Conservation (phyloP, 2,888 invertebrate species). For the Synergus japonicus region DNA sequence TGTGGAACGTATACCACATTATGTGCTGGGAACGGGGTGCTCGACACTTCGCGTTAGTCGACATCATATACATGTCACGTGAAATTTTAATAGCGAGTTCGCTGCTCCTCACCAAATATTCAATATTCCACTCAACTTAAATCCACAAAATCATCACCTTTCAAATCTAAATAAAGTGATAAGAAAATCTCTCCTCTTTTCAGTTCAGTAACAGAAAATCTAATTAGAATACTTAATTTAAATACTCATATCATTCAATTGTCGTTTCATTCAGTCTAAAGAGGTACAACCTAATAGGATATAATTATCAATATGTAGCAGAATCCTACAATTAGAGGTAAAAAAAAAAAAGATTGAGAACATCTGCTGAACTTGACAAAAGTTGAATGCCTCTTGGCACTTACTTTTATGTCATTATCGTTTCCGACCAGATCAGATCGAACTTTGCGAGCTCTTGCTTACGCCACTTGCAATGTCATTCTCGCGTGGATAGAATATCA, state of each 20-base stretch:
- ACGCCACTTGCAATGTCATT: slow-evolving; percentile 55
- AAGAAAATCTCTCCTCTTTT: not conserved
- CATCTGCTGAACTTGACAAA: not conserved
- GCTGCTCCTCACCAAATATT: slow-evolving; percentile 9
- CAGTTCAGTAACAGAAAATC: not conserved
- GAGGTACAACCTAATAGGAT: not conserved
- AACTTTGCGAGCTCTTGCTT: too few species aligned
- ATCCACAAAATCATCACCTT: slow-evolving; percentile 1
- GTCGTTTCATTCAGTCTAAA: not conserved
- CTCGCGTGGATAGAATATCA: slow-evolving; percentile 69
- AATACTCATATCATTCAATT: not conserved
- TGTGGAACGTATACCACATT: slow-evolving; percentile 56
- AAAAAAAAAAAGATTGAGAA: not conserved
- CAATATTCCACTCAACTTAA: not conserved
- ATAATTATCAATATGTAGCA: too few species aligned
- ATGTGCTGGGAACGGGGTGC: slow-evolving; percentile 36
- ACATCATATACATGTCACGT: slow-evolving; percentile 27
- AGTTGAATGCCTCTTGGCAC: too few species aligned
- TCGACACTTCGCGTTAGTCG: slow-evolving; percentile 35
- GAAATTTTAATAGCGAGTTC: slow-evolving; percentile 34
- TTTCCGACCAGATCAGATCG: not conserved
- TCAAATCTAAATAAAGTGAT: not conserved
- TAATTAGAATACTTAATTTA: too few species aligned
- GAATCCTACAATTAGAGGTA: too few species aligned
- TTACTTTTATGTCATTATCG: not conserved